Conservation (phyloP, 2,888 invertebrate species). For the Mesochorus sp. region DNA sequence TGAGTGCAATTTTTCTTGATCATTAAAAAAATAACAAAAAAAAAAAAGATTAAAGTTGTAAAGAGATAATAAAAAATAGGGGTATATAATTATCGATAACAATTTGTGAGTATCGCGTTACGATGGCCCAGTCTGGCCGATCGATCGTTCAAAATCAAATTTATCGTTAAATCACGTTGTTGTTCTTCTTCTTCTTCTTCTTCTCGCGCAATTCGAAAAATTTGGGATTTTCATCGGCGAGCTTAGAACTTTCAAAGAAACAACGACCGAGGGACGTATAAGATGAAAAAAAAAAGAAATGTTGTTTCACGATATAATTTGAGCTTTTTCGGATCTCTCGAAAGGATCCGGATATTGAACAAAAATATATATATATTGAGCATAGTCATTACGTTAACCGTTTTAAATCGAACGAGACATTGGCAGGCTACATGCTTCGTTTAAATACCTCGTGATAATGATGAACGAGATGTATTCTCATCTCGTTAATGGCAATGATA, state of each 20-base stretch:
- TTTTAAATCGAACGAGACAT: constrained; percentile 58
- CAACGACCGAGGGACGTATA: constrained; percentile 7
- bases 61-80: neutral
- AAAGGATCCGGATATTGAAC: constrained; percentile 43
- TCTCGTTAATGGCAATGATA: constrained; percentile 53
- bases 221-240: neutral
- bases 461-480: constrained; percentile 55
- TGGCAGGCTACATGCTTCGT: constrained; percentile 63
- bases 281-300: constrained; percentile 13
- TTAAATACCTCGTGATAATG: constrained; percentile 61
- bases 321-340: constrained; percentile 18
- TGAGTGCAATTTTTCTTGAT: neutral
- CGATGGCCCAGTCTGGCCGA: neutral
- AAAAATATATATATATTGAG: constrained; percentile 56
- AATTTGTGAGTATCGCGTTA: constrained; percentile 6
- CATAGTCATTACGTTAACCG: constrained; percentile 54
- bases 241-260: too few relatives aligned
- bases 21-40: neutral
- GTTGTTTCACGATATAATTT: constrained; percentile 21
- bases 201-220: too few relatives aligned
- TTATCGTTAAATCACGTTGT: neutral
- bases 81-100: neutral
- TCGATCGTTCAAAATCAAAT: neutral
- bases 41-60: constrained; percentile 2
- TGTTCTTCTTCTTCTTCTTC: neutral